Percentiles rank a stretch among this genome's conserved stretches.
Conservation (phyloP, 2,888 invertebrate genomes). For the Oligia latruncula region DNA sequence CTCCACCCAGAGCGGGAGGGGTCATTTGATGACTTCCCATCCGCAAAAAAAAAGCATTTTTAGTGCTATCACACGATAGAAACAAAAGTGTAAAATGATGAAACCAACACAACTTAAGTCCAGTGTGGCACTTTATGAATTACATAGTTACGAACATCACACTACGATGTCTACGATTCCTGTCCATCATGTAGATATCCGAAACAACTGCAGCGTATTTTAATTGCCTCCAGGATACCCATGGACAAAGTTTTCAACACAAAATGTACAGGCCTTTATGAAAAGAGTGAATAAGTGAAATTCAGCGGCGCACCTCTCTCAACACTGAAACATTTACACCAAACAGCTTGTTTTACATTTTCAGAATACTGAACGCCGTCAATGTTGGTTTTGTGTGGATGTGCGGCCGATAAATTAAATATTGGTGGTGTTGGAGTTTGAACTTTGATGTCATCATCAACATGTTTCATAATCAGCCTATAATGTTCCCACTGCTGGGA, state of each 20-base stretch:
- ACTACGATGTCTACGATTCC: background rate
- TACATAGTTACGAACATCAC: background rate
- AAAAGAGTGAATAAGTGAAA: conserved; percentile 65
- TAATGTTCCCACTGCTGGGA: too few species aligned
- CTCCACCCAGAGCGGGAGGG: too few species aligned
- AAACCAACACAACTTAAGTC: background rate
- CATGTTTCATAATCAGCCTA: background rate
- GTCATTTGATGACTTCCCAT: too few species aligned
- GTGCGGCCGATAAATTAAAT: conserved; percentile 11
- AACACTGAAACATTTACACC: conserved; percentile 67
- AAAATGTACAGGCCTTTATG: conserved; percentile 53
- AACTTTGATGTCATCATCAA: conserved; percentile 1
- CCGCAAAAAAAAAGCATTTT: too few species aligned
- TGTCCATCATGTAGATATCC: conserved; percentile 1
- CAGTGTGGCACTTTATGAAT: background rate
- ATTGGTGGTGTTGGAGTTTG: conserved; percentile 6
- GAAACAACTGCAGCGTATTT: conserved; percentile 28
- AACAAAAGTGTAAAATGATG: background rate
- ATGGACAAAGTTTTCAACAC: conserved; percentile 4
- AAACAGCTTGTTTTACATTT: conserved; percentile 70
- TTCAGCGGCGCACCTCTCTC: conserved; percentile 56
- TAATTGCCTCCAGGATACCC: conserved; percentile 13
- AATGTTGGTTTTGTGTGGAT: conserved; percentile 52
- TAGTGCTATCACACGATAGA: too few species aligned
- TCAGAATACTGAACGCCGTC: conserved; percentile 59